A percentile compares a stretch with the other conserved stretches of the same genome.
phyloP scores from a whole-genome alignment of 2,797 vertebrate species.

The Enteromius afrohamiltoni region DNA sequence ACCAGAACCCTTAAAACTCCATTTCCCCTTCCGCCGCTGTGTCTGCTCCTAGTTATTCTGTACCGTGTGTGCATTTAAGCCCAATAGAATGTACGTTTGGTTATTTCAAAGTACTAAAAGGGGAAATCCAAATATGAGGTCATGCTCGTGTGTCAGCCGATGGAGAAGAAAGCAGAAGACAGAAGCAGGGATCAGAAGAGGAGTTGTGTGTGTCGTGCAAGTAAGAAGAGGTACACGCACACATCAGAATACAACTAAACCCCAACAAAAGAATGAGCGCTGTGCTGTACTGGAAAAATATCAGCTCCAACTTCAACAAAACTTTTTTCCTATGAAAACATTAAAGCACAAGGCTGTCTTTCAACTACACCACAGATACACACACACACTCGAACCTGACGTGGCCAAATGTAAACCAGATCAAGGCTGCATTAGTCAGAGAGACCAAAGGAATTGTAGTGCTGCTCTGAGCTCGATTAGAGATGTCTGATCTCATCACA shows the following conservation, averaged over 20 bases:
- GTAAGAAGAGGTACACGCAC: neutral
- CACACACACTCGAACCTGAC: constrained; percentile 43
- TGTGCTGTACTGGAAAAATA: constrained; percentile 55
- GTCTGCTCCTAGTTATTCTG: constrained; percentile 18
- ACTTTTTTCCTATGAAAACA: constrained; percentile 58
- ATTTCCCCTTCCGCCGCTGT: constrained; percentile 36
- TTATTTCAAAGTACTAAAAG: constrained; percentile 25
- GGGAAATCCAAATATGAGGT: constrained; percentile 47
- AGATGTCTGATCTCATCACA: constrained; percentile 61
- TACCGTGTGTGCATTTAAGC: neutral
- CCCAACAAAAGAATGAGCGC: constrained; percentile 41
- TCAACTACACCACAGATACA: constrained; percentile 54
- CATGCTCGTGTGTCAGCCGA: constrained; percentile 26
- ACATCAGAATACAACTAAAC: constrained; percentile 25
- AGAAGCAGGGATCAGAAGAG: constrained; percentile 58
- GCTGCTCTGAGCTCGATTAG: constrained; percentile 55
- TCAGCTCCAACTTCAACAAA: constrained; percentile 56
- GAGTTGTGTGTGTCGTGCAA: constrained; percentile 32
- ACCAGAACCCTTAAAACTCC: constrained; percentile 17
- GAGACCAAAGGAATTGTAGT: constrained; percentile 47
- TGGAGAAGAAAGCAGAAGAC: neutral
- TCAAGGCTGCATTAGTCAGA: constrained; percentile 55
- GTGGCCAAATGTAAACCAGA: constrained; percentile 57
- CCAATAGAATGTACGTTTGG: constrained; percentile 22
- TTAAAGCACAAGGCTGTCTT: constrained; percentile 60